Evolutionary conservation across 30 jellyfish, hydroid and myxozoan genomes (phyloP), one percentile per base, ranked within the genome.

Genomic region (Aurelia sp.): DNA sequence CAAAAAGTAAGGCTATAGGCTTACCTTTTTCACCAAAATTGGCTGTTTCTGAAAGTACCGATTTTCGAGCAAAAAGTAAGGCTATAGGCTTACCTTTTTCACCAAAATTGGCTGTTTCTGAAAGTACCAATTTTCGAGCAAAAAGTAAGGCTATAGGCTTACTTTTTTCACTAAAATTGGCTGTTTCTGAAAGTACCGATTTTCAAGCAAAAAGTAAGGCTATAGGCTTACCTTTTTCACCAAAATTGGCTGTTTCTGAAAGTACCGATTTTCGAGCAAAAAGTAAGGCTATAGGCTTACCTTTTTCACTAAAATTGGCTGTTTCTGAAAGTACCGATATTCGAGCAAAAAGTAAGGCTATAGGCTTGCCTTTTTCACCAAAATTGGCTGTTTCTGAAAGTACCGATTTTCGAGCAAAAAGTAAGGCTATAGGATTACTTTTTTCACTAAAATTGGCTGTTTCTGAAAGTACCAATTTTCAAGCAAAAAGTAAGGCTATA

Each of bases 371-470:
- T 18, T 59, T 59, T 59, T 59, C 33, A 59, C 10, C 67, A 13
- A 59, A 59, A 59, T 59, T 13, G 33, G 69, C 69, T 21, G 3
- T 18, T 59, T 59, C 5, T 59, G 69, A 59, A 59, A 21, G 12
- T 3, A n/a, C 33, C 16, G 13, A 21, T 21, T 59, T 59, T 12
- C 69, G 33, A 21, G 3, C 23, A 59, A 59, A 59, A 18, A 59
- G 69, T 21, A 59, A 59, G 69, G 69, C 69, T 21, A 59, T 59
- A 59, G 67, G 27, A 22, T 58, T 58, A 58, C 67, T 5, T 15
- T 58, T 58, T 58, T 20, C 16, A 10, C 13, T 9, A 2, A 3
- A 58, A 58, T 5, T 20, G 9, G 22, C 17, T 13, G 6, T 15
- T 58, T 58, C 22, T 58, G 23, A 58, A 58, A 58, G 23, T 1